Percentiles rank a stretch among this genome's conserved stretches.
phyloP scores from a whole-genome alignment of 1,140 invertebrate species.

The Brachionus calyciflorus region DNA sequence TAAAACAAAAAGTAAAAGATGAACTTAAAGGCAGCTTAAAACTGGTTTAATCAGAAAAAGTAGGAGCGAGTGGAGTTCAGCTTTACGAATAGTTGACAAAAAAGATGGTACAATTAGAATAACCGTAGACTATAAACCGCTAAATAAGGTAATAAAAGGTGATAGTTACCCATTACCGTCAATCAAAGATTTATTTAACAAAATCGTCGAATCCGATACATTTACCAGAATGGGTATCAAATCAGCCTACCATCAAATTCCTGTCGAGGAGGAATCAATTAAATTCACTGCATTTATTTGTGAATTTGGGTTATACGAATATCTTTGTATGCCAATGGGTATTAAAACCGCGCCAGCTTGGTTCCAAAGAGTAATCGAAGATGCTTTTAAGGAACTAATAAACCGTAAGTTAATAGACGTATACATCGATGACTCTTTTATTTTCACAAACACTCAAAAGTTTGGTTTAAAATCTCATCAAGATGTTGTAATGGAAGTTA shows the following conservation, averaged over 20 bases:
- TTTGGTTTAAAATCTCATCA: too few species aligned
- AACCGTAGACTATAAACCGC: background rate
- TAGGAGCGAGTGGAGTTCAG: too few species aligned
- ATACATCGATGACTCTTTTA: too few species aligned
- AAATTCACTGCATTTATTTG: background rate
- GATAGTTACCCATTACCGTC: background rate
- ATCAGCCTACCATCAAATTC: background rate
- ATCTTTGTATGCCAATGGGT: constrained; percentile 47
- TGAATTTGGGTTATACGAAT: constrained; percentile 43
- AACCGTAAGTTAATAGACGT: too few species aligned
- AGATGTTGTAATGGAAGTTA: too few species aligned
- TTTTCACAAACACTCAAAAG: too few species aligned
- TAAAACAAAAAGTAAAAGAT: too few species aligned
- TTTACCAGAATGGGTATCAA: background rate
- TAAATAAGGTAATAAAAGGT: background rate
- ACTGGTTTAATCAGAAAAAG: too few species aligned
- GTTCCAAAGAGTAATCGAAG: too few species aligned
- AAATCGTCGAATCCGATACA: background rate
- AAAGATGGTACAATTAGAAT: background rate
- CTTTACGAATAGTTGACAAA: too few species aligned
- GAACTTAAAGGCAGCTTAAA: too few species aligned
- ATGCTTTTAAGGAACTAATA: constrained; percentile 45
- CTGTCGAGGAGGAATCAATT: background rate
- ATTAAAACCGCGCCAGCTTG: too few species aligned
- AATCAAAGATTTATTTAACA: background rate